A percentile compares a stretch with the other conserved stretches of the same genome.
These are phyloP conservation scores for Subanguina moxae DNA, from an alignment of 1,140 invertebrate genomes.

Conservation along the genomic window DNA sequence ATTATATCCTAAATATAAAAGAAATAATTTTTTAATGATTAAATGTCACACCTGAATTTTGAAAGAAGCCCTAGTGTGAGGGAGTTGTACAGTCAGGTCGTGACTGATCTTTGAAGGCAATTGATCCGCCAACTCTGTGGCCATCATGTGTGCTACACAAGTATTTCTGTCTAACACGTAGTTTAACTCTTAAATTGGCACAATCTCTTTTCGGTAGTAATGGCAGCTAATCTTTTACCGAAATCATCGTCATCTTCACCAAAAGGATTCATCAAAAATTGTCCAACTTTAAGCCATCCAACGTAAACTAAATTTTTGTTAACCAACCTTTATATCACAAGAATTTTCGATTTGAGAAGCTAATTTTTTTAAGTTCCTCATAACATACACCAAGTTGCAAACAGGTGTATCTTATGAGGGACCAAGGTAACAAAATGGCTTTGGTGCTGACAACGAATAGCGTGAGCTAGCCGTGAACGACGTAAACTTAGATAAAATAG, in stretches of 20 bases:
- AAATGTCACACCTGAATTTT: slow-evolving; percentile 50
- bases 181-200: slow-evolving; percentile 47
- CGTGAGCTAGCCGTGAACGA: too few species aligned
- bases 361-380: too few species aligned
- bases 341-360: too few species aligned
- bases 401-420: too few species aligned
- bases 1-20: slow-evolving; percentile 51
- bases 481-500: too few species aligned
- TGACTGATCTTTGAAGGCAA: slow-evolving; percentile 37
- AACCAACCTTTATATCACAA: too few species aligned
- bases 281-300: slow-evolving; percentile 76
- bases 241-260: slow-evolving; percentile 60
- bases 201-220: not conserved
- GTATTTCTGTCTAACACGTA: slow-evolving; percentile 58
- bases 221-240: slow-evolving; percentile 20
- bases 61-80: slow-evolving; percentile 58
- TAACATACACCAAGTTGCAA: too few species aligned
- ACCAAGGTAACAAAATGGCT: too few species aligned
- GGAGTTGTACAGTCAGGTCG: slow-evolving; percentile 39
- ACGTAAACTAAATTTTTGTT: slow-evolving; percentile 73
- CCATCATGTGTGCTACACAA: slow-evolving; percentile 56
- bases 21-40: slow-evolving; percentile 10
- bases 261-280: slow-evolving; percentile 59
- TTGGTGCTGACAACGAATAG: too few species aligned
- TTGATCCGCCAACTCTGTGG: slow-evolving; percentile 55